These are phyloP conservation scores for Dynastes grantii DNA, from an alignment of 2,888 invertebrate genomes.

Conservation along the genomic window DNA sequence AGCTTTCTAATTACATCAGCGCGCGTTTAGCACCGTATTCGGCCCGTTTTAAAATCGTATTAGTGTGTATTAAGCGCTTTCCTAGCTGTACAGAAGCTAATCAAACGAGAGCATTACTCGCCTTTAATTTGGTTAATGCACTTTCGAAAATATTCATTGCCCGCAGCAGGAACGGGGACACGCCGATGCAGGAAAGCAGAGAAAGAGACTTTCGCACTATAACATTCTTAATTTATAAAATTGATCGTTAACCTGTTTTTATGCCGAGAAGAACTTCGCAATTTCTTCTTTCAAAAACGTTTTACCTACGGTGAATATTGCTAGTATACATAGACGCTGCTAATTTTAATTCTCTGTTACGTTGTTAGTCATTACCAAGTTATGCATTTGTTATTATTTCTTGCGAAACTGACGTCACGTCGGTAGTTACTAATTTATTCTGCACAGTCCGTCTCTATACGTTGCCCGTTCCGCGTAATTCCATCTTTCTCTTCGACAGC, in stretches of 20 bases:
- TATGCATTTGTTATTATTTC: slow-evolving; percentile 39
- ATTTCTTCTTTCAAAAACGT: background rate
- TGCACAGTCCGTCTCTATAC: slow-evolving; percentile 12
- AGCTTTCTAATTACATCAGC: slow-evolving; percentile 16
- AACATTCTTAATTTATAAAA: slow-evolving; percentile 28
- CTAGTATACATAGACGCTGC: slow-evolving; percentile 12
- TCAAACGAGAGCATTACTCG: slow-evolving; percentile 15
- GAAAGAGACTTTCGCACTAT: slow-evolving; percentile 26
- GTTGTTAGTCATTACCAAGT: slow-evolving; percentile 39
- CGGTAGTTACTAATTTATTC: slow-evolving; percentile 28
- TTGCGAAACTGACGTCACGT: slow-evolving; percentile 42
- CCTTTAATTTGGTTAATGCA: slow-evolving; percentile 33
- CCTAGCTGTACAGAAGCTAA: background rate
- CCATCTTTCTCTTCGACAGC: background rate
- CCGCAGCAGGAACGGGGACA: slow-evolving; percentile 17
- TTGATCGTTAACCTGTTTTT: slow-evolving; percentile 34
- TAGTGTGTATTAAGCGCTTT: background rate
- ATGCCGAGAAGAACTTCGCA: background rate
- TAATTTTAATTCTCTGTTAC: slow-evolving; percentile 33
- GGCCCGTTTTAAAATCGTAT: background rate
- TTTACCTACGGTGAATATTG: background rate
- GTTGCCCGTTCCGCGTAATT: background rate
- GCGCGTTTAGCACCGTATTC: background rate
- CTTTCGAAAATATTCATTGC: slow-evolving; percentile 26
- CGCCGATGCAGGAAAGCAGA: background rate